Percentiles rank a stretch among this genome's conserved stretches.
Evolutionary conservation across 2,113 vertebrate genomes (phyloP).

Genomic region (Panurus biarmicus): DNA sequence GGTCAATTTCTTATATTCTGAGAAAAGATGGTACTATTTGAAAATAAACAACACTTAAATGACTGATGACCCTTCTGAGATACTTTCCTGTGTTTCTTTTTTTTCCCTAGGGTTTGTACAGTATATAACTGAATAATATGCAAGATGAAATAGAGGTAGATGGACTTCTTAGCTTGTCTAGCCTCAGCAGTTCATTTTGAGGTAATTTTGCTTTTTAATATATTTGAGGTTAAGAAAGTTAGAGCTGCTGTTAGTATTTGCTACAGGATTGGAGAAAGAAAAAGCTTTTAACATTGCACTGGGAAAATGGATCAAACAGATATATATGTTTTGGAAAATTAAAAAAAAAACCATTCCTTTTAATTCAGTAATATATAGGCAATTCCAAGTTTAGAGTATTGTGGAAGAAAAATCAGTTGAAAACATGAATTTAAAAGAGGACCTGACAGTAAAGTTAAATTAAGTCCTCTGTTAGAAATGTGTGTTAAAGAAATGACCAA

Average conservation of each 20-base stretch:
- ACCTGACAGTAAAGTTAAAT: background rate
- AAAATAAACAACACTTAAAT: background rate
- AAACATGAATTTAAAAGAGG: background rate
- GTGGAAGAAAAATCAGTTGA: background rate
- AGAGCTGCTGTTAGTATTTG: background rate
- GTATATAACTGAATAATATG: background rate
- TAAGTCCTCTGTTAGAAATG: background rate
- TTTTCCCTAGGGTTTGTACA: background rate
- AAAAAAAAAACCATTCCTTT: background rate
- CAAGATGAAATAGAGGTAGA: constrained; percentile 17
- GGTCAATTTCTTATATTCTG: background rate
- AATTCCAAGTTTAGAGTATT: background rate
- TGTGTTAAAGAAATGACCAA: background rate
- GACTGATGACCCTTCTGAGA: background rate
- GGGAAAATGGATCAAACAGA: background rate
- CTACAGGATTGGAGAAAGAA: background rate
- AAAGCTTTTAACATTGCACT: background rate
- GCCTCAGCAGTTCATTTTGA: background rate
- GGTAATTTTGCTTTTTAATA: background rate
- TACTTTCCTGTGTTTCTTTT: background rate
- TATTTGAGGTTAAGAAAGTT: background rate
- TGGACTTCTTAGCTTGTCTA: constrained; percentile 26
- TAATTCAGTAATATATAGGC: background rate
- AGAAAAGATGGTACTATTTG: background rate
- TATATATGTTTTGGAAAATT: background rate